A percentile compares a stretch with the other conserved stretches of the same genome.
These are phyloP conservation scores for Gallinago paraguaiae DNA, from an alignment of 2,113 vertebrate species.

Conservation along the genomic window DNA sequence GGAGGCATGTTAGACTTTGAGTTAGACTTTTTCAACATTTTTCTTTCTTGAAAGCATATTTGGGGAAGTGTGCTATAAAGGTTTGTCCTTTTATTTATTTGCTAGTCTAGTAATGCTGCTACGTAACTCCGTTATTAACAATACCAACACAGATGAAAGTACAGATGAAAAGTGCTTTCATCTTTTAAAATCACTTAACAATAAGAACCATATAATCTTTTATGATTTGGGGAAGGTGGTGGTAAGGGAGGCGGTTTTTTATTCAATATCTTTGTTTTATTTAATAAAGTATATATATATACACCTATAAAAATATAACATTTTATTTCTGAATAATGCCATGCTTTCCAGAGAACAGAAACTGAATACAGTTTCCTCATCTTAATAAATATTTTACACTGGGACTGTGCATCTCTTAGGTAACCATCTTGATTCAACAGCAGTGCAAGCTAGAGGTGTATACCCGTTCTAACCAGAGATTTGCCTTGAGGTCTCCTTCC, in stretches of 20 bases:
- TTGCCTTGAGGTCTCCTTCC: background rate
- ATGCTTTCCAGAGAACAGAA: background rate
- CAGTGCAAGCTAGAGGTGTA: background rate
- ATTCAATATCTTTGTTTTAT: background rate
- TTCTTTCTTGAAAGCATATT: background rate
- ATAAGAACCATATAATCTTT: background rate
- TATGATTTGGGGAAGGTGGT: background rate
- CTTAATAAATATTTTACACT: background rate
- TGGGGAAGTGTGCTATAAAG: background rate
- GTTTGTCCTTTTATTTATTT: background rate
- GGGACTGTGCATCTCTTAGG: fast-evolving
- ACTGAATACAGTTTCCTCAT: background rate
- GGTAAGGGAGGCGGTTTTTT: background rate
- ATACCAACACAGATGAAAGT: background rate
- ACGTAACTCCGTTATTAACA: background rate
- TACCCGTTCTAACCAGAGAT: background rate
- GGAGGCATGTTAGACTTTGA: background rate
- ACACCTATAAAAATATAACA: background rate
- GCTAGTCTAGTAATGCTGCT: background rate
- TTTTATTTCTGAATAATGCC: background rate
- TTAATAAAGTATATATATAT: background rate
- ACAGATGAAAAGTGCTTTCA: background rate
- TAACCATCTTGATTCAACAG: background rate
- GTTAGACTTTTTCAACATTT: background rate
- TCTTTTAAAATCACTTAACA: background rate